Percentiles rank a stretch among this genome's conserved stretches.
Conservation (phyloP, 2,113 vertebrate genomes). For the Caracal caracal region DNA sequence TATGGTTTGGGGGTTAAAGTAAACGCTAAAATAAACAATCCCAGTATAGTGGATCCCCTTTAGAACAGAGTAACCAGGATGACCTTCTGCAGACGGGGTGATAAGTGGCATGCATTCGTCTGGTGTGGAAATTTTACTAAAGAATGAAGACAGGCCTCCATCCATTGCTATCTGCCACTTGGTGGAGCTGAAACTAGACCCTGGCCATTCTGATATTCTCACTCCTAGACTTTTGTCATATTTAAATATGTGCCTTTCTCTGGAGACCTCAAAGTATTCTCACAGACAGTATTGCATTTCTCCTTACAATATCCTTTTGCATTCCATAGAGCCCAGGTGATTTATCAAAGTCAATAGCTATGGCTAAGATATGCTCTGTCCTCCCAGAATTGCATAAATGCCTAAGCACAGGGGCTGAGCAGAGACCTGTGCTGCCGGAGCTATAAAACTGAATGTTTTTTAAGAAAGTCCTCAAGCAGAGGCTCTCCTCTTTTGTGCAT, state of each 20-base stretch:
- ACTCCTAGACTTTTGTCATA: neutral
- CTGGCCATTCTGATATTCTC: neutral
- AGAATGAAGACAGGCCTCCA: neutral
- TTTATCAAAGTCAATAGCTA: slow-evolving; percentile 70
- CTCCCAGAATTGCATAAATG: slow-evolving; percentile 35
- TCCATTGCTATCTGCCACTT: neutral
- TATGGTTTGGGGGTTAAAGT: neutral
- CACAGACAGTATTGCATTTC: slow-evolving; percentile 59
- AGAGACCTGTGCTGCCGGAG: neutral
- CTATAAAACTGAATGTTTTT: neutral
- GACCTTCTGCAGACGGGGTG: neutral
- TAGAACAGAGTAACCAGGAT: neutral
- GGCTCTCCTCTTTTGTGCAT: neutral
- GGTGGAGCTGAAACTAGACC: slow-evolving; percentile 36
- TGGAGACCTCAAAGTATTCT: slow-evolving; percentile 51
- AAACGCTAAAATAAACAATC: neutral
- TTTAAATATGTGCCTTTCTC: slow-evolving; percentile 67
- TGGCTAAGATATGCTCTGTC: neutral
- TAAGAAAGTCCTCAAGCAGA: neutral
- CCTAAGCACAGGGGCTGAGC: neutral
- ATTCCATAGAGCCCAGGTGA: slow-evolving; percentile 50
- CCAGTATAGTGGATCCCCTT: neutral
- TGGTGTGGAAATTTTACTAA: neutral
- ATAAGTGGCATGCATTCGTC: neutral
- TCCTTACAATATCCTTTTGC: slow-evolving; percentile 57